These are phyloP conservation scores for Meliscaeva auricollis DNA, from an alignment of 2,888 invertebrate species.

Conservation along the genomic window DNA sequence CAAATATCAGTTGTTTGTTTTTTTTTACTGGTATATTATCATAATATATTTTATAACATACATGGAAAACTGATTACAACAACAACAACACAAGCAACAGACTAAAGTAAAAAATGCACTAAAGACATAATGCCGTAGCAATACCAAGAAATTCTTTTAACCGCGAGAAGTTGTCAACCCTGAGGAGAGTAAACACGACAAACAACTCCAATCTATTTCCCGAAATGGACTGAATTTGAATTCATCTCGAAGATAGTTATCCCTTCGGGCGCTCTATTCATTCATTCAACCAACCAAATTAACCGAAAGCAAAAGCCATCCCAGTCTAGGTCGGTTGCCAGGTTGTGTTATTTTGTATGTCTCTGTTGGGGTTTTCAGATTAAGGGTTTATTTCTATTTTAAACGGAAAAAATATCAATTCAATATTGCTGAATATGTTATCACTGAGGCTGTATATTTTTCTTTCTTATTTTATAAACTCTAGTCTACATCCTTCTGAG, in stretches of 20 bases:
- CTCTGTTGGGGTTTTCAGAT: too few species aligned
- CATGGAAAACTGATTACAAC: slow-evolving; percentile 5
- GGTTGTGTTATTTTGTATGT: neutral
- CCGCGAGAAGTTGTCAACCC: slow-evolving; percentile 55
- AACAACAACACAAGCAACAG: slow-evolving; percentile 24
- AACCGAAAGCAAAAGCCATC: too few species aligned
- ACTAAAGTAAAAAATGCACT: slow-evolving; percentile 14
- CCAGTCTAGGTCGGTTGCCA: slow-evolving; percentile 35
- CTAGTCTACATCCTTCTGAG: too few species aligned
- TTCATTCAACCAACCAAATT: slow-evolving; percentile 28
- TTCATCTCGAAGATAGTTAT: slow-evolving; percentile 68
- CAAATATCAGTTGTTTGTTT: slow-evolving; percentile 21
- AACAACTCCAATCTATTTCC: slow-evolving; percentile 73
- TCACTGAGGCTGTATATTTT: too few species aligned
- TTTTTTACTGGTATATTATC: too few species aligned
- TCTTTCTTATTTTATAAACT: too few species aligned
- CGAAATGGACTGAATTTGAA: slow-evolving; percentile 71
- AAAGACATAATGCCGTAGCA: slow-evolving; percentile 37
- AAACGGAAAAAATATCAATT: too few species aligned
- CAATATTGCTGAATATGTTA: too few species aligned
- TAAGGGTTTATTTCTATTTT: too few species aligned
- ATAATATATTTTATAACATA: neutral
- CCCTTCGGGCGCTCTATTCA: slow-evolving; percentile 57
- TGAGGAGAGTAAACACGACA: slow-evolving; percentile 60
- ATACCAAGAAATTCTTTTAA: slow-evolving; percentile 53